Evolutionary conservation across 2,113 vertebrate genomes (phyloP).

Genomic region (Aix galericulata): DNA sequence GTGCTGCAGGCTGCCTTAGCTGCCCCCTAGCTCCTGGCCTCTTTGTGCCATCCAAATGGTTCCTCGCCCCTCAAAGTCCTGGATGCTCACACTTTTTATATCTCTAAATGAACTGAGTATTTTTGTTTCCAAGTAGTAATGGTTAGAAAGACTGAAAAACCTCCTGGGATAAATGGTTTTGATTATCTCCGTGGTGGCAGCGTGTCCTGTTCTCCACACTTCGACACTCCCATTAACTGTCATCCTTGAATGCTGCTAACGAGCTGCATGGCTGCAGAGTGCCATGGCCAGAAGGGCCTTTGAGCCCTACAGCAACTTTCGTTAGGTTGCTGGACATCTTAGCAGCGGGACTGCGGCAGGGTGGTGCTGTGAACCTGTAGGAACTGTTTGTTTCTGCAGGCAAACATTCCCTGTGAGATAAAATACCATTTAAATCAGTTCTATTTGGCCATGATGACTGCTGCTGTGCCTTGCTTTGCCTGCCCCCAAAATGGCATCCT

Average conservation of each 20-base stretch:
- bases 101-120: background rate
- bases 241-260: background rate
- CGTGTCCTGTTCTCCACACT: background rate
- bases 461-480: background rate
- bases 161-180: background rate
- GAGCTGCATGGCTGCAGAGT: background rate
- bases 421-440: background rate
- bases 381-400: background rate
- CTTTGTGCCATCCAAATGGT: background rate
- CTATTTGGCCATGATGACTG: background rate
- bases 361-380: background rate
- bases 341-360: background rate
- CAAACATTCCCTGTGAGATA: background rate
- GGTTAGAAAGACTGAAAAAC: background rate
- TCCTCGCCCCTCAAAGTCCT: background rate
- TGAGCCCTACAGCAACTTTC: background rate
- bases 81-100: background rate
- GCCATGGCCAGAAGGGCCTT: background rate
- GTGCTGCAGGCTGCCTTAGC: background rate
- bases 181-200: background rate
- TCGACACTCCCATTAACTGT: background rate
- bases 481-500: background rate
- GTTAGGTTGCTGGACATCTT: background rate
- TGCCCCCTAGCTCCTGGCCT: background rate
- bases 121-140: background rate